Conservation (phyloP, 35 echinoderm and acorn worm species). For the Lytechinus variegatus region DNA sequence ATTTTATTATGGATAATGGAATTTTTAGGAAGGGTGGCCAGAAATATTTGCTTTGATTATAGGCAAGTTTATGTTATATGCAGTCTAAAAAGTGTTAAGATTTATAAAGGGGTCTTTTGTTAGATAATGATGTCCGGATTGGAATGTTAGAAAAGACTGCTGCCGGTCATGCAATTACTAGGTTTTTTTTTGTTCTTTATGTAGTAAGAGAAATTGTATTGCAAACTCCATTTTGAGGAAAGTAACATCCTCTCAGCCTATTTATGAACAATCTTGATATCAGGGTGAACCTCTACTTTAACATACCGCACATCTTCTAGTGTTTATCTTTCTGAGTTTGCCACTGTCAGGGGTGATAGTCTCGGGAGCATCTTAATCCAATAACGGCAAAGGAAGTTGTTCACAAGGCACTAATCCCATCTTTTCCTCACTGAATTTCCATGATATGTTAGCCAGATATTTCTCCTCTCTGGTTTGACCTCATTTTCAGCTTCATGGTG, state of each 20-base stretch:
- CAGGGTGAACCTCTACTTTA: neutral
- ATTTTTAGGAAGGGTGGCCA: neutral
- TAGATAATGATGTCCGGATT: too few relatives aligned
- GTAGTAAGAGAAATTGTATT: too few relatives aligned
- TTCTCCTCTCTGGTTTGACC: neutral
- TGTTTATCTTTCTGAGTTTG: neutral
- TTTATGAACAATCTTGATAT: neutral
- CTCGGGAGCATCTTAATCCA: neutral
- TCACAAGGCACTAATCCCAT: neutral
- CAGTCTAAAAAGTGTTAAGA: too few relatives aligned
- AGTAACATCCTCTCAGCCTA: too few relatives aligned
- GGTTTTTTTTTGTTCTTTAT: too few relatives aligned
- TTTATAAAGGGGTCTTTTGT: too few relatives aligned
- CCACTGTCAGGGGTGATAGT: neutral
- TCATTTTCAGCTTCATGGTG: neutral
- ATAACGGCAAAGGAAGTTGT: neutral
- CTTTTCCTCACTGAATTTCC: neutral
- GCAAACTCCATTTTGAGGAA: too few relatives aligned
- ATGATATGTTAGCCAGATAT: constrained; percentile 1
- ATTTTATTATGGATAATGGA: neutral
- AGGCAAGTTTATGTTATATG: neutral
- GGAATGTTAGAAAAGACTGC: too few relatives aligned
- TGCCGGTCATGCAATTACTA: too few relatives aligned
- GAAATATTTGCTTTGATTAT: neutral
- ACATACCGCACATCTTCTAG: neutral